A percentile compares a stretch with the other conserved stretches of the same genome.
Conservation (phyloP, 1,140 invertebrate species). For the Tribolium madens region DNA sequence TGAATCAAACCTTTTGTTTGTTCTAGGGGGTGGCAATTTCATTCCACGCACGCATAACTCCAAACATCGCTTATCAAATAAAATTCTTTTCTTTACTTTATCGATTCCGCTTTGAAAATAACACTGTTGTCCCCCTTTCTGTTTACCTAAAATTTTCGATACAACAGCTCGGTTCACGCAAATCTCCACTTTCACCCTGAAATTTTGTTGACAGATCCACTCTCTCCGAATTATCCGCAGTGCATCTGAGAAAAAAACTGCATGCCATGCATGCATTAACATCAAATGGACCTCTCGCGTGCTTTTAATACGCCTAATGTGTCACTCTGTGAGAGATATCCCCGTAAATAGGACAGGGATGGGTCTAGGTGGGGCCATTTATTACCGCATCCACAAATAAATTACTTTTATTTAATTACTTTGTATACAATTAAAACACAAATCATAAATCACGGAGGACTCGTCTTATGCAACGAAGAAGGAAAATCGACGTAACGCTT, state of each 20-base stretch:
- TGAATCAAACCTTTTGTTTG: not conserved
- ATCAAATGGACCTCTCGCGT: constrained; percentile 5
- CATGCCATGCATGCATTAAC: constrained; percentile 31
- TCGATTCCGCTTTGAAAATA: not conserved
- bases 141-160: not conserved
- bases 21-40: not conserved
- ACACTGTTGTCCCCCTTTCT: not conserved
- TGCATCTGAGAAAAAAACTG: constrained; percentile 16
- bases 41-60: not conserved
- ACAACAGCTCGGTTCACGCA: not conserved
- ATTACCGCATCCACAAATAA: not conserved
- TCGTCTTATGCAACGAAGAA: not conserved
- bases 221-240: not conserved
- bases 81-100: not conserved
- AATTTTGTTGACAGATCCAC: not conserved
- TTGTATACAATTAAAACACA: not conserved
- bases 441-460: not conserved
- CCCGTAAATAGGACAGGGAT: constrained; percentile 3
- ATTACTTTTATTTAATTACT: not conserved
- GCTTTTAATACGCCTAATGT: constrained; percentile 18
- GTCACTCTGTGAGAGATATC: not conserved
- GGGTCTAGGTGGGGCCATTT: not conserved
- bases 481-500: not conserved
- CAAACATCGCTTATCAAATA: not conserved
- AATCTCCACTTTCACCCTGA: not conserved